A percentile compares a stretch with the other conserved stretches of the same genome.
phyloP scores from a whole-genome alignment of 2,113 vertebrate species.

The Cariama cristata region DNA sequence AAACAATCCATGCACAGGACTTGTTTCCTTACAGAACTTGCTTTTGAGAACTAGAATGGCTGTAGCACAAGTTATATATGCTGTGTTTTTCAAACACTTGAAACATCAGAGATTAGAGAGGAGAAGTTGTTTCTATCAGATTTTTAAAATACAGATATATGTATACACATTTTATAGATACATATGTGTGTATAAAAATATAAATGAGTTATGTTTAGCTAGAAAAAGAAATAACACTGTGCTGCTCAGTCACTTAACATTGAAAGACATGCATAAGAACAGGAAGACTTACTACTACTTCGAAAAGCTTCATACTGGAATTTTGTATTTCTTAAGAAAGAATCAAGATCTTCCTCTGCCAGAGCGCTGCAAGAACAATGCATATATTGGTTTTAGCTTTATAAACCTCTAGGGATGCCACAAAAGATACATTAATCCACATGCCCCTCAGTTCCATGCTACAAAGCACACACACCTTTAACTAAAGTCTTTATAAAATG shows the following conservation, averaged over 20 bases:
- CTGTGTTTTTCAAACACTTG: neutral
- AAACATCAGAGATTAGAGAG: neutral
- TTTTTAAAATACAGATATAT: neutral
- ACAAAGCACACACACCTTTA: neutral
- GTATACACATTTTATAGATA: rapidly evolving
- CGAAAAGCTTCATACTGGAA: conserved; percentile 91
- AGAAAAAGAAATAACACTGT: neutral
- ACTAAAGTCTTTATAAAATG: neutral
- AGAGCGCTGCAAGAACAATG: conserved; percentile 75
- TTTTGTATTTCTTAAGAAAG: conserved; percentile 87
- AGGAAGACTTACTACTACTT: conserved; percentile 87
- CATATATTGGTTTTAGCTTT: neutral
- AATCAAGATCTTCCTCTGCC: conserved; percentile 86
- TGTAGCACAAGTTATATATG: neutral
- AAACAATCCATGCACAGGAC: neutral
- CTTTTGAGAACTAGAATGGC: neutral
- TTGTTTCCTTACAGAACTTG: neutral
- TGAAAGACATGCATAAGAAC: neutral
- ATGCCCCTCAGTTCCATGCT: neutral
- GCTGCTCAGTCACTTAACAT: neutral
- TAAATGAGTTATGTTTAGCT: neutral
- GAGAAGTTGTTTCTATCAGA: neutral
- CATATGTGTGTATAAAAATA: rapidly evolving
- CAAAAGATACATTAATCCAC: neutral
- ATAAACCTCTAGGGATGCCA: neutral